A percentile compares a stretch with the other conserved stretches of the same genome.
phyloP scores from a whole-genome alignment of 2,888 invertebrate species.

The Hanleya hanleyi region DNA sequence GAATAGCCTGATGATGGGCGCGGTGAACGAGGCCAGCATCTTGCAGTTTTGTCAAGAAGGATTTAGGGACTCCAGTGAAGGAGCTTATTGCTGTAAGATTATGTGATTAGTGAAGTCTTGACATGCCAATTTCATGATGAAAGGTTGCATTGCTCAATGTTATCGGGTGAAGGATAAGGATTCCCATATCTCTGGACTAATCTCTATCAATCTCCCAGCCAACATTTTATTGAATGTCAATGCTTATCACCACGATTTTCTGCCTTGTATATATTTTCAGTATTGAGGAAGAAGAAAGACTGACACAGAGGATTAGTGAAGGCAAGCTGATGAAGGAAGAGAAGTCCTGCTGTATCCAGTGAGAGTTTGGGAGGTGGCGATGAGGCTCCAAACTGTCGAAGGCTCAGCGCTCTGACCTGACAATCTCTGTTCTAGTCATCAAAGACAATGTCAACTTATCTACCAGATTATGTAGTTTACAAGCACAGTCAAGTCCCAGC shows the following conservation, averaged over 20 bases:
- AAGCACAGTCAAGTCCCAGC: not conserved
- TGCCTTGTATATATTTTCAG: conserved; percentile 40
- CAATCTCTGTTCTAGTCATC: not conserved
- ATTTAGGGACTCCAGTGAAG: too few relatives aligned
- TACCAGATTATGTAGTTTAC: too few relatives aligned
- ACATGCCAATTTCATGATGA: not conserved
- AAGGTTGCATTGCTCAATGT: not conserved
- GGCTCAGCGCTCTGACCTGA: not conserved
- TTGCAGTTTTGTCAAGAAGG: too few relatives aligned
- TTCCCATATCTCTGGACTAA: not conserved
- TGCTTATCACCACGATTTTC: not conserved
- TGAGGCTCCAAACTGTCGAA: not conserved
- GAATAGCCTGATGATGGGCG: too few relatives aligned
- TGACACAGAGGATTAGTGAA: conserved; percentile 55
- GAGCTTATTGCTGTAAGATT: too few relatives aligned
- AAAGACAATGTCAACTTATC: too few relatives aligned
- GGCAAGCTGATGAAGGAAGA: conserved; percentile 57
- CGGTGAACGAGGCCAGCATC: too few relatives aligned
- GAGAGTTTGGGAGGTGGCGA: conserved; percentile 8
- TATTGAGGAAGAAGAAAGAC: conserved; percentile 62
- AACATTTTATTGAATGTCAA: not conserved
- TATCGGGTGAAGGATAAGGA: conserved; percentile 3
- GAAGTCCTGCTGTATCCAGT: conserved; percentile 60
- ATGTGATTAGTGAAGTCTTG: too few relatives aligned
- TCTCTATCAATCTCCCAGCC: not conserved